Conservation (phyloP, 2,113 vertebrate genomes). For the Zosterops hypoxanthus region DNA sequence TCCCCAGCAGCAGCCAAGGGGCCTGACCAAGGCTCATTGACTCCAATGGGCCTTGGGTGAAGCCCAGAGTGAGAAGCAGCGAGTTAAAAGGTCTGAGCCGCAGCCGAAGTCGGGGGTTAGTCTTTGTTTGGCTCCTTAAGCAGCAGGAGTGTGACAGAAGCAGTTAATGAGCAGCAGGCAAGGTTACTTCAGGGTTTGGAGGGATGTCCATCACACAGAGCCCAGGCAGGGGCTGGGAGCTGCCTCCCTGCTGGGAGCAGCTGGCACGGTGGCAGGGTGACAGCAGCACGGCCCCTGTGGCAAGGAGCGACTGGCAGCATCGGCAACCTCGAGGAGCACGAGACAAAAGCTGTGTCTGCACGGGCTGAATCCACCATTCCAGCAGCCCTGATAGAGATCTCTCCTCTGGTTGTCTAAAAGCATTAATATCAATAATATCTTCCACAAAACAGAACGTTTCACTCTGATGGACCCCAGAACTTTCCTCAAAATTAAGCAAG, state of each 20-base stretch:
- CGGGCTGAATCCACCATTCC: rapidly evolving
- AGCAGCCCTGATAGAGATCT: background rate
- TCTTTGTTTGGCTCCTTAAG: background rate
- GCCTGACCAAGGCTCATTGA: slow-evolving; percentile 22
- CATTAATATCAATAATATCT: background rate
- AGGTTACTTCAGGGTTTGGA: slow-evolving; percentile 3
- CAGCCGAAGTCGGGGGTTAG: slow-evolving; percentile 6
- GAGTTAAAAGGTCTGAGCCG: background rate
- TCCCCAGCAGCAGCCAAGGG: background rate
- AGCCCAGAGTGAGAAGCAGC: background rate
- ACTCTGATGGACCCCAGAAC: background rate
- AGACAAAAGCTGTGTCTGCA: background rate
- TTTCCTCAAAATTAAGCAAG: background rate
- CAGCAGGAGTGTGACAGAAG: background rate
- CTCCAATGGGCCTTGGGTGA: slow-evolving; percentile 36
- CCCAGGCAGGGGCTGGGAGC: background rate
- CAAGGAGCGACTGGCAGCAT: background rate
- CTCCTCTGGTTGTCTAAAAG: background rate
- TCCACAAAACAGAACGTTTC: background rate
- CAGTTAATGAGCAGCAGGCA: slow-evolving; percentile 43
- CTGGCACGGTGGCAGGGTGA: rapidly evolving
- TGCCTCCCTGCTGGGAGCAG: background rate
- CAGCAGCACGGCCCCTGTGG: background rate
- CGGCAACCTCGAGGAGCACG: background rate
- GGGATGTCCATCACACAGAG: background rate